Conservation (phyloP, 2,113 vertebrate genomes). For the Hippocampus barbouri region DNA sequence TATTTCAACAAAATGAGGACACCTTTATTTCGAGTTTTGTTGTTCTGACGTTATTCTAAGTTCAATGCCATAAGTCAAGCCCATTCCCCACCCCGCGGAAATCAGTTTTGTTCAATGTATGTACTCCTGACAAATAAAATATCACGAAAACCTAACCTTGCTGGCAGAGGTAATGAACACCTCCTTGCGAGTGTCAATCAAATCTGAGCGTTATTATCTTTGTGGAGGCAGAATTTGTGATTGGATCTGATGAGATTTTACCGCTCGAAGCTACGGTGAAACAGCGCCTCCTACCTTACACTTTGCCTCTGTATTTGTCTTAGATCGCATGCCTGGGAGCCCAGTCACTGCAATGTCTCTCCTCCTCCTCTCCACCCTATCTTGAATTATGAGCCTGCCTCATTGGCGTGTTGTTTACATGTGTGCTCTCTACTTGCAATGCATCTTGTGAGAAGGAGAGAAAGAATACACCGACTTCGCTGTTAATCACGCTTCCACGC, state of each 20-base stretch:
- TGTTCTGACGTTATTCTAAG: background rate
- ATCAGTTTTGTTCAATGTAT: background rate
- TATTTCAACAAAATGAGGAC: too few relatives aligned
- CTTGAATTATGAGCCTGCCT: constrained; percentile 13
- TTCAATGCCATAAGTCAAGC: background rate
- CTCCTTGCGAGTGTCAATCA: background rate
- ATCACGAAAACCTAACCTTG: background rate
- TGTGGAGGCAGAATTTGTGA: background rate
- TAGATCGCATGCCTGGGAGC: constrained; percentile 15
- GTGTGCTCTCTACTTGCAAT: constrained; percentile 5
- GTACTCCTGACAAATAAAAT: background rate
- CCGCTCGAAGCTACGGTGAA: constrained; percentile 10
- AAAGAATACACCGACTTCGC: background rate
- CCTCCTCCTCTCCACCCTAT: constrained; percentile 1
- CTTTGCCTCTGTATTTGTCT: background rate
- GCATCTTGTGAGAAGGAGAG: background rate
- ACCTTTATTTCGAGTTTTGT: too few relatives aligned
- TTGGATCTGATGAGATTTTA: background rate
- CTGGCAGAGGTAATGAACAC: background rate
- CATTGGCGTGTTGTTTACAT: constrained; percentile 40
- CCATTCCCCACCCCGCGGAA: background rate
- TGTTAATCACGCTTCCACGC: background rate
- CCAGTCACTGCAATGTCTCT: constrained; percentile 17
- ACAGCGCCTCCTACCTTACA: constrained; percentile 6
- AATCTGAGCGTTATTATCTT: background rate